Evolutionary conservation across 2,797 vertebrate genomes (phyloP).

Genomic region (Lemur catta): DNA sequence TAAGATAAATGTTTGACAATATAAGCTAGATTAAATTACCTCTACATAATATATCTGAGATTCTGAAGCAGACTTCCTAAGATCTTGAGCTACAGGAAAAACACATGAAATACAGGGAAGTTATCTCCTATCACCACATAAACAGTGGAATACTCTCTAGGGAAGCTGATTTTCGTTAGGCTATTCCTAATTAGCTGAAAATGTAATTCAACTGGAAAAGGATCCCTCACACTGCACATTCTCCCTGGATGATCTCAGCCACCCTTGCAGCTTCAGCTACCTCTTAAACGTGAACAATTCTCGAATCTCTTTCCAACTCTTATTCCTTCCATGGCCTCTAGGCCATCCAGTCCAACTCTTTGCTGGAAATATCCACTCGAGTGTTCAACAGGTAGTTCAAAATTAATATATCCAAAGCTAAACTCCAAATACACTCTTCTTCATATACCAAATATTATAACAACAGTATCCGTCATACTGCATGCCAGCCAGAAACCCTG

Average conservation of each 20-base stretch:
- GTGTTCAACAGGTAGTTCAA: neutral
- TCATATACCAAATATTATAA: slow-evolving; percentile 7
- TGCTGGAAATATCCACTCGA: neutral
- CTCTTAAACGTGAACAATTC: neutral
- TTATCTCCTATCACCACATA: neutral
- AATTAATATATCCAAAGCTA: neutral
- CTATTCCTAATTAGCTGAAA: slow-evolving; percentile 13
- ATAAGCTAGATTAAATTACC: neutral
- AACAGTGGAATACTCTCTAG: neutral
- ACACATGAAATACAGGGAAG: neutral
- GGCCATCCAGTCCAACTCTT: neutral
- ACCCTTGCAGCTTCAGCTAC: neutral
- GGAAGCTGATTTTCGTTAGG: neutral
- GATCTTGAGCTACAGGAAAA: neutral
- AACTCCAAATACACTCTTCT: neutral
- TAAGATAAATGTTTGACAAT: slow-evolving; percentile 16
- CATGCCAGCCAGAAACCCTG: neutral
- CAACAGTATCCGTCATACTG: neutral
- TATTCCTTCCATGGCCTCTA: neutral
- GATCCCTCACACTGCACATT: neutral
- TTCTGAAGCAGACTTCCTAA: slow-evolving; percentile 20
- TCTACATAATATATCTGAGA: neutral
- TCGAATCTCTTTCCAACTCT: neutral
- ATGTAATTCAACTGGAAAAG: neutral
- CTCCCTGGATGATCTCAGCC: neutral